Evolutionary conservation across 1,140 invertebrate species (phyloP).

Genomic region (Drosophila pachea): DNA sequence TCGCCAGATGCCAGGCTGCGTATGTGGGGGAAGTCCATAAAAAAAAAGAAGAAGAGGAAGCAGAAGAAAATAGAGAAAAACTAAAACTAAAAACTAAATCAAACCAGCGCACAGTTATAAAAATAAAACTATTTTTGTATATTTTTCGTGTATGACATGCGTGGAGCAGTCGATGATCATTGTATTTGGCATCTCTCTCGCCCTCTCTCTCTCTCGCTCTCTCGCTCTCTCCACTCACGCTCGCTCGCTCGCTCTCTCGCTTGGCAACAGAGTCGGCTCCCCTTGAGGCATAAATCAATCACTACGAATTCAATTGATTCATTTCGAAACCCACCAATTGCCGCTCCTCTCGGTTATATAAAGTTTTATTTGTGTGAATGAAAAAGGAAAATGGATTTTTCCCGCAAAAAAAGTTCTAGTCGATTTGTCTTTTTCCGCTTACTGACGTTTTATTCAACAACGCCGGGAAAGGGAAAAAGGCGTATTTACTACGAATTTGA

Average conservation of each 20-base stretch:
- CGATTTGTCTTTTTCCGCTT: conserved; percentile 79
- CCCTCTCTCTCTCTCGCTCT: too few species aligned
- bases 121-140: conserved; percentile 75
- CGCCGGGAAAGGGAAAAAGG: conserved; percentile 79
- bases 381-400: background rate
- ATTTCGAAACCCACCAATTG: conserved; percentile 29
- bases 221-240: too few species aligned
- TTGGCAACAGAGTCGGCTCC: conserved; percentile 40
- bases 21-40: conserved; percentile 76
- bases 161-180: conserved; percentile 26
- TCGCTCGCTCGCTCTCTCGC: too few species aligned
- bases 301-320: conserved; percentile 72
- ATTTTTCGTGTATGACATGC: conserved; percentile 29
- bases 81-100: conserved; percentile 47
- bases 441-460: conserved; percentile 75
- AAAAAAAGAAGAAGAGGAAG: conserved; percentile 60
- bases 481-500: conserved; percentile 74
- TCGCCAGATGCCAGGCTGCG: conserved; percentile 62
- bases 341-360: background rate
- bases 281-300: conserved; percentile 65
- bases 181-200: conserved; percentile 11
- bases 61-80: conserved; percentile 39
- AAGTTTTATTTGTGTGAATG: background rate
- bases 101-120: conserved; percentile 76
- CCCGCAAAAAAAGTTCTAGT: conserved; percentile 62